Percentiles rank a stretch among this genome's conserved stretches.
phyloP scores from a whole-genome alignment of 2,888 invertebrate species.

The Ornithoptera priamus region DNA sequence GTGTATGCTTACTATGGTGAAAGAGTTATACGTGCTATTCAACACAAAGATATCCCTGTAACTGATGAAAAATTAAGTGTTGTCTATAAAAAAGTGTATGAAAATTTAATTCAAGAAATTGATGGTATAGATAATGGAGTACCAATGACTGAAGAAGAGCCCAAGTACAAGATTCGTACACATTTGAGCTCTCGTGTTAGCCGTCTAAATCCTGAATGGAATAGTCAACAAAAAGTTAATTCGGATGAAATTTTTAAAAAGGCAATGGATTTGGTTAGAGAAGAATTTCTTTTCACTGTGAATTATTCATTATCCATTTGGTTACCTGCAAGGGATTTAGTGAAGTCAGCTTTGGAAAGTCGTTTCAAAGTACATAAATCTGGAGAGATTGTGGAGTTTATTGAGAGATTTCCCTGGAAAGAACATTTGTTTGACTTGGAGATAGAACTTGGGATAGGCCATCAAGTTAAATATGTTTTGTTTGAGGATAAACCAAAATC shows the following conservation, averaged over 20 bases:
- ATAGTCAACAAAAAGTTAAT: slow-evolving; percentile 76
- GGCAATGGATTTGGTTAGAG: slow-evolving; percentile 88
- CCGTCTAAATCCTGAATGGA: slow-evolving; percentile 92
- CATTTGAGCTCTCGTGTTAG: slow-evolving; percentile 87
- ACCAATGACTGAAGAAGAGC: slow-evolving; percentile 86
- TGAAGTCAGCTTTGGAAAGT: slow-evolving; percentile 85
- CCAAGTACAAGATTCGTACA: slow-evolving; percentile 88
- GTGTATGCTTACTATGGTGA: slow-evolving; percentile 94
- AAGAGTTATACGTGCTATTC: slow-evolving; percentile 83
- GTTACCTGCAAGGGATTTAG: slow-evolving; percentile 92
- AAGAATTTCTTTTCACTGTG: slow-evolving; percentile 88
- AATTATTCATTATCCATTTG: slow-evolving; percentile 84
- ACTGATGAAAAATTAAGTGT: slow-evolving; percentile 74
- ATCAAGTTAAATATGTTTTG: slow-evolving; percentile 85
- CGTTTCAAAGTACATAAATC: slow-evolving; percentile 85
- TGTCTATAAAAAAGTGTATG: slow-evolving; percentile 88
- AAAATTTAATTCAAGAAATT: slow-evolving; percentile 93
- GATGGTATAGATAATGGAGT: slow-evolving; percentile 99
- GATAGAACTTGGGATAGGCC: slow-evolving; percentile 82
- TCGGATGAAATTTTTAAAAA: slow-evolving; percentile 83
- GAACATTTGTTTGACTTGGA: slow-evolving; percentile 93
- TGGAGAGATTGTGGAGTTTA: slow-evolving; percentile 90
- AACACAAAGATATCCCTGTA: slow-evolving; percentile 58
- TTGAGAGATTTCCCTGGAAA: slow-evolving; percentile 92
- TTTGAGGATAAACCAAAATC: slow-evolving; percentile 82